Base-by-base conservation (phyloP, 1,140 invertebrate species). In the Achroia grisella region DNA sequence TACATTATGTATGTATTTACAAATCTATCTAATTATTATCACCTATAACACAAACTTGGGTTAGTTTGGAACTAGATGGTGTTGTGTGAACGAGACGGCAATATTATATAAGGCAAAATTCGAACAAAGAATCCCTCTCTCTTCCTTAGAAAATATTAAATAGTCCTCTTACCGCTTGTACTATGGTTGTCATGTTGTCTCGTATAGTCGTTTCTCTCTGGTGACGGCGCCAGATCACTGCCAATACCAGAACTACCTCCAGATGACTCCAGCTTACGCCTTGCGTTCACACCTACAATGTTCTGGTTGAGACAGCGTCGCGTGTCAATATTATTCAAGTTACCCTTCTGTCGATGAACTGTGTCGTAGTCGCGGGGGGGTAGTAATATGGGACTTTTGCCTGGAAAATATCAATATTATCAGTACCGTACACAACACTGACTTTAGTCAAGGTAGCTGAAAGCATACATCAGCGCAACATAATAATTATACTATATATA, bases 291-390 rank as follows among this genome's bases (percentile, higher is more conserved):
- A 0, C 92, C 92, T 2, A 93, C 92, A 28, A 94, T 92, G 48
- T 90, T 92, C 48, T 90, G 77, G 51, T 93, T 93, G 14, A 92
- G 75, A 51, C 91, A 94, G 37, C 93, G 86, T 10, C 94, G 73
- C 10, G 91, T 86, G 64, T 95, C 94, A 40, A 95, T 94, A 29
- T 92, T 93, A 17, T 89, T 90, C n/a, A 95, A 79, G 69, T 95
- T 95, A 0, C 95, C 95, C 45, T 94, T 93, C 47, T 93, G 92
- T 11, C 95, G 87, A 62, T 95, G 93, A 5, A 94, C 91, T 1
- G 93, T 95, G 71, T 98, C 97, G 81, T 98, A 98, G 79, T 98
- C 97, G 32, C 95, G 90, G 0, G 97, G 96, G 1, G 97, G 97
- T 23, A 98, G 87, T 31, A 98, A 89, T 0, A 96, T 96, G 0